Conservation (phyloP, 2,113 vertebrate species). For the Chionodraco myersi region DNA sequence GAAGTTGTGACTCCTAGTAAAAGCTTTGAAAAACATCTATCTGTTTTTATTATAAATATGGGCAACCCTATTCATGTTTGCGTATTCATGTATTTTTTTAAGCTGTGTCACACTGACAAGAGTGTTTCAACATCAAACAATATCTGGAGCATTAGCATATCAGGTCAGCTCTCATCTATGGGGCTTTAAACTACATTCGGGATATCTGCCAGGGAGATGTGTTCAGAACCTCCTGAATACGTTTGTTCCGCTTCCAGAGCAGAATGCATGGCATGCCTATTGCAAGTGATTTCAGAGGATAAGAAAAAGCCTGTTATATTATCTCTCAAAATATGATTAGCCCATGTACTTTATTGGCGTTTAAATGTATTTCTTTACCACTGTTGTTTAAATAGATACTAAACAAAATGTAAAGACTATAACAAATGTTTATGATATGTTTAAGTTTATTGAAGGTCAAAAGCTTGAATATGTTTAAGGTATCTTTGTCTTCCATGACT, state of each 20-base stretch:
- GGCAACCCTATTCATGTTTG: neutral
- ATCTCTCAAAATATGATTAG: neutral
- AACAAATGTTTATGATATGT: neutral
- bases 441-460: neutral
- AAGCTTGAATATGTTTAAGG: neutral
- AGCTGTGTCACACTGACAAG: neutral
- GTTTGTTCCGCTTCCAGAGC: neutral
- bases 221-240: constrained; percentile 5
- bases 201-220: constrained; percentile 11
- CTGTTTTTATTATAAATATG: neutral
- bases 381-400: neutral
- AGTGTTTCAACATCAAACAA: constrained; percentile 14
- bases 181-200: neutral
- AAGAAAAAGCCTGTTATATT: neutral
- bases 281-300: neutral
- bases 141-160: constrained; percentile 9
- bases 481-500: neutral
- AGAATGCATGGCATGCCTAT: neutral
- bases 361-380: neutral
- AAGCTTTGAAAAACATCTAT: constrained; percentile 4
- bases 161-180: constrained; percentile 5
- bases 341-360: neutral
- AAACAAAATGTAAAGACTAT: neutral
- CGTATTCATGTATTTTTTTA: neutral
- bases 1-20: constrained; percentile 19